phyloP scores from a whole-genome alignment of 2,113 vertebrate species.

The Caranx melampygus region DNA sequence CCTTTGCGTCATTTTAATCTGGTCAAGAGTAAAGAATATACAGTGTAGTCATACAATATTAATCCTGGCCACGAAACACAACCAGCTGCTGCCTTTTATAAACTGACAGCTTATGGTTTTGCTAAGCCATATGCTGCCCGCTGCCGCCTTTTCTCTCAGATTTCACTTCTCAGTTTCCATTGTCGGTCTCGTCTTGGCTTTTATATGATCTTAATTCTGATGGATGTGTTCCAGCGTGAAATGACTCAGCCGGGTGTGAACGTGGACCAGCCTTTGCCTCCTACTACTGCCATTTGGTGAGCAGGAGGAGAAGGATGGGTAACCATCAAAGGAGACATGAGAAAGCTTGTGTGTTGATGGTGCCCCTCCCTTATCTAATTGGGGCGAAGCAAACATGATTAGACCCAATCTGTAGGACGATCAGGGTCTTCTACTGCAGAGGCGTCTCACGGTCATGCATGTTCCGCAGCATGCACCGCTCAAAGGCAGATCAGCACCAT shows the following conservation, averaged over 20 bases:
- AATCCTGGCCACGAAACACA: constrained; percentile 55
- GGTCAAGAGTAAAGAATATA: constrained; percentile 56
- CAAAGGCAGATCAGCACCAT: constrained; percentile 26
- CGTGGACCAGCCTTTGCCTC: constrained; percentile 68
- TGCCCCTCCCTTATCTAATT: constrained; percentile 78
- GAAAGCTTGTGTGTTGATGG: constrained; percentile 73
- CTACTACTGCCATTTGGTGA: constrained; percentile 79
- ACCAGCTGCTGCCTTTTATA: constrained; percentile 67
- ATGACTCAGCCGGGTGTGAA: constrained; percentile 74
- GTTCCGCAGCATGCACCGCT: constrained; percentile 45
- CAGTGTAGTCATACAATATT: constrained; percentile 58
- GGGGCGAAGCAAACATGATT: constrained; percentile 80
- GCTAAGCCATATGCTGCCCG: constrained; percentile 69
- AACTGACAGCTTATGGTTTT: constrained; percentile 69
- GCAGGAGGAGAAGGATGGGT: constrained; percentile 69
- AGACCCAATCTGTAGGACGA: constrained; percentile 73
- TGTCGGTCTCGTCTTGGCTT: constrained; percentile 71
- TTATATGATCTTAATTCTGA: constrained; percentile 75
- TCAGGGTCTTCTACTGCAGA: constrained; percentile 63
- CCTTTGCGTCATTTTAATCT: constrained; percentile 44
- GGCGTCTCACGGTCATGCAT: constrained; percentile 48
- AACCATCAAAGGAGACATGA: constrained; percentile 52
- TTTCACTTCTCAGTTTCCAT: constrained; percentile 74
- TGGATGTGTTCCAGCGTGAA: constrained; percentile 77
- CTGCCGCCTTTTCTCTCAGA: constrained; percentile 60